Percentiles rank a stretch among this genome's conserved stretches.
Evolutionary conservation across 2,113 vertebrate genomes (phyloP).

Genomic region (Phodopus roborovskii): DNA sequence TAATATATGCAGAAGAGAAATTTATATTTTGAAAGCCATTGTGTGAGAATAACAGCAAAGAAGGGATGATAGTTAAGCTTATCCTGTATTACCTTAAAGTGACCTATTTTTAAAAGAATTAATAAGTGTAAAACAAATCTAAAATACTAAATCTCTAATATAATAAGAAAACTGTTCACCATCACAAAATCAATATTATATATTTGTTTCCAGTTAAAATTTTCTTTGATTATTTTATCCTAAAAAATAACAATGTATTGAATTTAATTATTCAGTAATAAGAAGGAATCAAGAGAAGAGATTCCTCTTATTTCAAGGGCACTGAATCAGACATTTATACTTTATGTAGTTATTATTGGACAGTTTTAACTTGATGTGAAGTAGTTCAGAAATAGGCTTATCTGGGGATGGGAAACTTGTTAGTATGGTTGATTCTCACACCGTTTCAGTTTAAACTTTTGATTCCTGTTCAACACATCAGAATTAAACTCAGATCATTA

Average conservation of each 20-base stretch:
- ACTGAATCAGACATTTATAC: neutral
- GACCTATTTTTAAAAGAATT: neutral
- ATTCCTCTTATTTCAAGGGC: neutral
- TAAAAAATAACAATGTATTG: neutral
- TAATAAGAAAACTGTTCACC: neutral
- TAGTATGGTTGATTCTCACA: conserved; percentile 54
- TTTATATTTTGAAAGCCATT: neutral
- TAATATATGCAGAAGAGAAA: neutral
- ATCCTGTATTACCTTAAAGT: neutral
- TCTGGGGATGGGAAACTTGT: neutral
- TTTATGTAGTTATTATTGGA: conserved; percentile 3
- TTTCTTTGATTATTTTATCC: neutral
- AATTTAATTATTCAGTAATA: neutral
- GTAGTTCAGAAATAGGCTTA: neutral
- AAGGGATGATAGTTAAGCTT: neutral
- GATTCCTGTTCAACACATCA: conserved; percentile 76
- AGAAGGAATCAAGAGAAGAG: neutral
- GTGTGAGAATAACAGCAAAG: neutral
- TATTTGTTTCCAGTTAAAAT: neutral
- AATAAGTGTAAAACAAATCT: neutral
- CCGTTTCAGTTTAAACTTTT: conserved; percentile 56
- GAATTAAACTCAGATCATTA: conserved; percentile 58
- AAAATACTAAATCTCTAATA: neutral
- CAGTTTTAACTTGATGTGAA: neutral
- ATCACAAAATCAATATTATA: neutral